Evolutionary conservation across 1,140 invertebrate species (phyloP).

Genomic region (Venustaconcha ellipsiformis): DNA sequence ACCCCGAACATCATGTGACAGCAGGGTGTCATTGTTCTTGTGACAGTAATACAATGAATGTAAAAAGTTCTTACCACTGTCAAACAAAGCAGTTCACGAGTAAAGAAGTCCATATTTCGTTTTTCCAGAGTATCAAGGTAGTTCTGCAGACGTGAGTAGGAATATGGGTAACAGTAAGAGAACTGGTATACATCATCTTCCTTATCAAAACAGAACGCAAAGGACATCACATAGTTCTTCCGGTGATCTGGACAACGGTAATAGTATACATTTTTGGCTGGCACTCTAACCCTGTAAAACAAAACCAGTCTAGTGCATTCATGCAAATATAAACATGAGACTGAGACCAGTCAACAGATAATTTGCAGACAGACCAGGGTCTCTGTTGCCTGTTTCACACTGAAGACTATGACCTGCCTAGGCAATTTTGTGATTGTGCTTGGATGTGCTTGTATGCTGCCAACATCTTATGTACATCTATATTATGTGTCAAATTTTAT

Average conservation of each 20-base stretch:
- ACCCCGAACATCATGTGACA: too few relatives aligned
- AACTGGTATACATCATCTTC: slow-evolving; percentile 96
- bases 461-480: too few relatives aligned
- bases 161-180: slow-evolving; percentile 92
- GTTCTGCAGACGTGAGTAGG: slow-evolving; percentile 89
- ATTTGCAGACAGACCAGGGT: too few relatives aligned
- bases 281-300: slow-evolving; percentile 81
- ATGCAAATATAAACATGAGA: too few relatives aligned
- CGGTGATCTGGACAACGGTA: slow-evolving; percentile 91
- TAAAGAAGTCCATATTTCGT: slow-evolving; percentile 74
- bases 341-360: too few relatives aligned
- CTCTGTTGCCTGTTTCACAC: too few relatives aligned
- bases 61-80: slow-evolving; percentile 74
- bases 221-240: slow-evolving; percentile 92
- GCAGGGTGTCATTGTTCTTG: background rate
- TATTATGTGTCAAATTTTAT: too few relatives aligned
- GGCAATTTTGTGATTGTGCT: too few relatives aligned
- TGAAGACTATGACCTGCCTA: too few relatives aligned
- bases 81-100: slow-evolving; percentile 78
- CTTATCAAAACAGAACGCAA: slow-evolving; percentile 93
- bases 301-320: background rate
- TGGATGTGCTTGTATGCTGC: too few relatives aligned
- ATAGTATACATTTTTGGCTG: slow-evolving; percentile 91
- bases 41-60: background rate
- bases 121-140: slow-evolving; percentile 84